Base-by-base conservation (phyloP, 2,797 vertebrate species). In the Danionella dracula region DNA sequence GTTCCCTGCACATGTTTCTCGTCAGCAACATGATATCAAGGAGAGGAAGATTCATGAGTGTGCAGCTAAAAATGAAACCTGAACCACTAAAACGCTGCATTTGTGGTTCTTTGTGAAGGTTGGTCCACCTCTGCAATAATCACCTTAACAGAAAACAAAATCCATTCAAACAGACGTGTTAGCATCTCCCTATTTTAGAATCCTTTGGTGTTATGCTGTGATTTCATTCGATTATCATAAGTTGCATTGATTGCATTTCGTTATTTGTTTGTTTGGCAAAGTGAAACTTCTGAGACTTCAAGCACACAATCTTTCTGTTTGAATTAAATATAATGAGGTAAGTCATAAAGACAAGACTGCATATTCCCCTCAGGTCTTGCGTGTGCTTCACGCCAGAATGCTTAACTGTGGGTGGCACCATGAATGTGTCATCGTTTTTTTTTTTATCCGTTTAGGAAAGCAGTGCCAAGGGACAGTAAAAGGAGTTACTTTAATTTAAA, bases 1-100 rank as follows among this genome's bases (percentile, higher is more conserved):
- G 20, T 56, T 19, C 38, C 45, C 8, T 0, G 31, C 16, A 34
- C 4, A 2, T 46, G 38, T 31, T 38, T 58, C 53, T 45, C 21
- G 8, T 29, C 61, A 48, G 57, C 44, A 70, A 45, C 60, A 35
- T 44, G 21, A 68, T 38, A 66, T 62, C 5, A 35, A 48, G 44
- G 29, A 4, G 27, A 61, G 58, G 32, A 57, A 32, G 40, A 62
- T n/a, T 27, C 51, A 56, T 58, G 70, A 63, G 12, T 1, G 1
- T 8, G 37, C 38, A 51, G 50, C 59, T 40, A 21, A 38, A 54
- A 55, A 7, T 31, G 45, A 44, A 75, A 62, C 13, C 38, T 21
- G 34, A 62, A 35, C 51, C 55, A 9, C 44, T 48, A 35, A 54
- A 41, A 23, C 44, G 37, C 40, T 38, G 34, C 15, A 2, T 53